These are phyloP conservation scores for Remorina albescens DNA, from an alignment of 2,797 vertebrate genomes.

Conservation along the genomic window DNA sequence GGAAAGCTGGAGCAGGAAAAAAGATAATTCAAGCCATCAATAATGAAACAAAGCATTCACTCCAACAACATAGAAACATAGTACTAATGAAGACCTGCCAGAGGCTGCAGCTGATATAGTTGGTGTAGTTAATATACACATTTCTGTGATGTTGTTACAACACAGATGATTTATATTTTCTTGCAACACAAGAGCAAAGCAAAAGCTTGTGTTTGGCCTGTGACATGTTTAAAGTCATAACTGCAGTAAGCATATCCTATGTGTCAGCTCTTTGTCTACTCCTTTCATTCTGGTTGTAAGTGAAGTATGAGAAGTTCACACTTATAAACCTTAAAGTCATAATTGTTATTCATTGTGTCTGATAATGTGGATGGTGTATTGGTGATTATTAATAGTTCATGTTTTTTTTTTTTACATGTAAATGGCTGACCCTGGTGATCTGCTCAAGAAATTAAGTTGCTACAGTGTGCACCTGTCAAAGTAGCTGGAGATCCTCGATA, in stretches of 20 bases:
- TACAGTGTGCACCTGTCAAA: background rate
- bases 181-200: background rate
- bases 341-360: background rate
- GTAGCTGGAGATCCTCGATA: background rate
- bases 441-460: background rate
- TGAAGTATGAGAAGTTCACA: background rate
- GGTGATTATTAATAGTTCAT: constrained; percentile 1
- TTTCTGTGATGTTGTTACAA: background rate
- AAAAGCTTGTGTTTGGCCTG: constrained; percentile 1
- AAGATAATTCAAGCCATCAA: background rate
- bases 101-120: background rate
- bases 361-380: background rate
- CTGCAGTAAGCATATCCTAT: background rate
- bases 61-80: background rate
- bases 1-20: constrained; percentile 85
- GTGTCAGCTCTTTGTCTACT: background rate
- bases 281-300: background rate
- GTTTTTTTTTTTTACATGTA: no score
- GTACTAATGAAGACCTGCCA: background rate
- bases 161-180: background rate
- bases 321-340: background rate
- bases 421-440: no score
- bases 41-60: background rate
- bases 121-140: background rate
- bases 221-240: background rate